These are phyloP conservation scores for Chionomys nivalis DNA, from an alignment of 2,113 vertebrate genomes.

Conservation along the genomic window DNA sequence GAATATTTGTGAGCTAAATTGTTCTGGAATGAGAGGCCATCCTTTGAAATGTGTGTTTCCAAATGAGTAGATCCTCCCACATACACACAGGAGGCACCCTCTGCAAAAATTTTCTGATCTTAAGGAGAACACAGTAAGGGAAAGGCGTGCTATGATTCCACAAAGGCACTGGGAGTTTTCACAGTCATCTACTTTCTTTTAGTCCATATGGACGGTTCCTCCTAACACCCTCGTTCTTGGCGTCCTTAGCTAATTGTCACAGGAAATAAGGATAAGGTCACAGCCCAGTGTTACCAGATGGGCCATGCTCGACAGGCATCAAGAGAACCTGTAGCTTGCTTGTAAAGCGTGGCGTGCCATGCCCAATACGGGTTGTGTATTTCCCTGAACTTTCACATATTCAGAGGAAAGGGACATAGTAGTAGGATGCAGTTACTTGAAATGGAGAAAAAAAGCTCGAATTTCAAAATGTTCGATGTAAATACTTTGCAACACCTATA, in stretches of 20 bases:
- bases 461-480: neutral
- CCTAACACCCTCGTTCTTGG: conserved; percentile 59
- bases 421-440: neutral
- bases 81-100: too few relatives aligned
- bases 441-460: neutral
- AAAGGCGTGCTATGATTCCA: too few relatives aligned
- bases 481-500: neutral
- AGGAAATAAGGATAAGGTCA: conserved; percentile 61
- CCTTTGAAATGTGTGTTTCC: too few relatives aligned
- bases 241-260: conserved; percentile 16
- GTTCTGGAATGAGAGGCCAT: too few relatives aligned
- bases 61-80: too few relatives aligned
- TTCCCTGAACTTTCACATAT: neutral
- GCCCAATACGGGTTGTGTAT: conserved; percentile 31
- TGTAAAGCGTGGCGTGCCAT: neutral
- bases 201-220: neutral
- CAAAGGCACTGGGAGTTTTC: too few relatives aligned
- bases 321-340: neutral
- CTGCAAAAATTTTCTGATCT: too few relatives aligned
- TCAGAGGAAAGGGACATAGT: neutral
- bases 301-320: neutral
- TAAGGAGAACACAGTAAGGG: too few relatives aligned
- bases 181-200: conserved; percentile 42
- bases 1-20: too few relatives aligned
- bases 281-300: neutral